Percentiles rank a stretch among this genome's conserved stretches.
Evolutionary conservation across 2,113 vertebrate genomes (phyloP).

Genomic region (Zosterops pallidus): DNA sequence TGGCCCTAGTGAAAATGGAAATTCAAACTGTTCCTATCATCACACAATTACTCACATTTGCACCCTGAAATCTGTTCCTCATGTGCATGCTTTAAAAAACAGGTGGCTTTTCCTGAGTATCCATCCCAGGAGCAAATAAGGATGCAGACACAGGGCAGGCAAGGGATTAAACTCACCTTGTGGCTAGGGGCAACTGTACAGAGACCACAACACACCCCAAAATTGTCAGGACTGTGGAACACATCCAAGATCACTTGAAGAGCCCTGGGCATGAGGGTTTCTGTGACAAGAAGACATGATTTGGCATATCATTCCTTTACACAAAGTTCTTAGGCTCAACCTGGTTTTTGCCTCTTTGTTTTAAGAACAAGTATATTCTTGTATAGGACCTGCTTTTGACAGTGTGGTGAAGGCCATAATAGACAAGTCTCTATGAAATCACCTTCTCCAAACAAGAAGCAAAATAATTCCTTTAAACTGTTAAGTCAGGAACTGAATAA

Average conservation of each 20-base stretch:
- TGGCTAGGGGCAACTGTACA: background rate
- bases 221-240: background rate
- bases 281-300: background rate
- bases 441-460: background rate
- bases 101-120: background rate
- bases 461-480: background rate
- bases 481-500: background rate
- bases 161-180: background rate
- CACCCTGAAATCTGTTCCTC: background rate
- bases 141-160: too few relatives aligned
- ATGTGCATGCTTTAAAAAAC: background rate
- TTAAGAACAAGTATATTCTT: background rate
- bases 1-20: background rate
- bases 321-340: background rate
- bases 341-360: background rate
- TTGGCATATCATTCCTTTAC: background rate
- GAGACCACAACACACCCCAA: background rate
- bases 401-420: background rate
- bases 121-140: background rate
- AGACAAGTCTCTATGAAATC: background rate
- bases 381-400: background rate
- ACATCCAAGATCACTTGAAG: background rate
- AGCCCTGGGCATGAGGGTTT: background rate
- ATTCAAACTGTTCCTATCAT: background rate
- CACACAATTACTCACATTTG: rapidly evolving